A percentile compares a stretch with the other conserved stretches of the same genome.
Evolutionary conservation across 1,140 invertebrate species (phyloP).

Genomic region (Saccostrea glomerata): DNA sequence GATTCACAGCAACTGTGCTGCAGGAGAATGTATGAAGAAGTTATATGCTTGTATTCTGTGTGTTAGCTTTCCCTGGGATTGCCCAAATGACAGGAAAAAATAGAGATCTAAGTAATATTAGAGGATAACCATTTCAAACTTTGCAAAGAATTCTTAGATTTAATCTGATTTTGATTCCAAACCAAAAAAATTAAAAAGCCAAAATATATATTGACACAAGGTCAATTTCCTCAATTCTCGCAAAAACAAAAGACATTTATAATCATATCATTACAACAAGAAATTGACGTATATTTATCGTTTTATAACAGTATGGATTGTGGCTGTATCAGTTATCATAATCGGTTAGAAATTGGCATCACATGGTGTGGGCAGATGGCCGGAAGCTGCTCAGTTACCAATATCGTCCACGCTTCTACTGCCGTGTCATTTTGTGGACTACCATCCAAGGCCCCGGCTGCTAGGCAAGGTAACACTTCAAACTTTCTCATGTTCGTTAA

Average conservation of each 20-base stretch:
- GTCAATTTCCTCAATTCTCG: not conserved
- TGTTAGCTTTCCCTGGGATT: too few species aligned
- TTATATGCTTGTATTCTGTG: too few species aligned
- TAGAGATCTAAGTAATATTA: too few species aligned
- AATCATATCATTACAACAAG: not conserved
- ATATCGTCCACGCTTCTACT: not conserved
- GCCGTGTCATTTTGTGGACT: not conserved
- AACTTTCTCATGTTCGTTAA: too few species aligned
- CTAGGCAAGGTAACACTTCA: not conserved
- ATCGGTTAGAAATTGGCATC: not conserved
- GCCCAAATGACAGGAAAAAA: too few species aligned
- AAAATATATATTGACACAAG: too few species aligned
- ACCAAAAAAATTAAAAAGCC: too few species aligned
- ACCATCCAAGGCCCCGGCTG: not conserved
- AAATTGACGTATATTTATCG: not conserved
- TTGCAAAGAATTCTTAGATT: too few species aligned
- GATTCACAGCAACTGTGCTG: too few species aligned
- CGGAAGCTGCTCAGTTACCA: not conserved
- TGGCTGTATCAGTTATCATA: not conserved
- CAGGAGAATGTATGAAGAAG: too few species aligned
- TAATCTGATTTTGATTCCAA: too few species aligned
- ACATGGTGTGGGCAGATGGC: conserved; percentile 15
- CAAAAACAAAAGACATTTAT: not conserved
- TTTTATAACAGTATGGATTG: not conserved
- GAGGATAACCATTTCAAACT: too few species aligned